phyloP scores from a whole-genome alignment of 2,888 invertebrate species.

The Chloroclystis v-ata region DNA sequence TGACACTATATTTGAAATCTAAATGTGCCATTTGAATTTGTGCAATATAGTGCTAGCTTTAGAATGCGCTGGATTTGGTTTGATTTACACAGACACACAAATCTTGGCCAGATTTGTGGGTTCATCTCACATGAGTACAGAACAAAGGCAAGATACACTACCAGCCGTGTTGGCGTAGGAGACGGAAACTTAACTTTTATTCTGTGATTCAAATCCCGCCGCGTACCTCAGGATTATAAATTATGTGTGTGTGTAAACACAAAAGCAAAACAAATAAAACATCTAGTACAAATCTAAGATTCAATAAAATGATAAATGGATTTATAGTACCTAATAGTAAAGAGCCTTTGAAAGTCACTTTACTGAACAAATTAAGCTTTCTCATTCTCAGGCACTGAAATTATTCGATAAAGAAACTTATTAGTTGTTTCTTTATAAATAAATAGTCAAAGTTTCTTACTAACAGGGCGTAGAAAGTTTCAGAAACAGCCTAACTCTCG shows the following conservation, averaged over 20 bases:
- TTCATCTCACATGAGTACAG: constrained; percentile 8
- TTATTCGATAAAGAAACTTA: constrained; percentile 9
- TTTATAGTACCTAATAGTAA: too few species aligned
- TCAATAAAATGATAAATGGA: too few species aligned
- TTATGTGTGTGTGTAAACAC: too few species aligned
- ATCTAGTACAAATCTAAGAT: too few species aligned
- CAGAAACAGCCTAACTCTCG: constrained; percentile 23
- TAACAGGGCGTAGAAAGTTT: constrained; percentile 21
- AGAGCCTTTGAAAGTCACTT: neutral
- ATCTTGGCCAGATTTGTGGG: constrained; percentile 29
- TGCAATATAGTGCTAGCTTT: neutral
- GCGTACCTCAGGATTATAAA: too few species aligned
- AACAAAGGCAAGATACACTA: constrained; percentile 14
- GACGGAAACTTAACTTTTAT: too few species aligned
- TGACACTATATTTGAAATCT: too few species aligned
- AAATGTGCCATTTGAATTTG: constrained; percentile 27
- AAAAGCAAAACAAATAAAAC: too few species aligned
- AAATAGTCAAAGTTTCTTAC: constrained; percentile 21
- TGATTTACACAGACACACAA: constrained; percentile 31
- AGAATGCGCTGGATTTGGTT: constrained; percentile 7
- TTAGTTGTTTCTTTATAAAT: constrained; percentile 10
- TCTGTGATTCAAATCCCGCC: too few species aligned
- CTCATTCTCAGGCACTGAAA: constrained; percentile 4
- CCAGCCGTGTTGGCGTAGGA: too few species aligned
- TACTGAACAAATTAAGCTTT: neutral